A percentile compares a stretch with the other conserved stretches of the same genome.
These are phyloP conservation scores for Opisthograptis luteolata DNA, from an alignment of 2,888 invertebrate species.

Conservation along the genomic window DNA sequence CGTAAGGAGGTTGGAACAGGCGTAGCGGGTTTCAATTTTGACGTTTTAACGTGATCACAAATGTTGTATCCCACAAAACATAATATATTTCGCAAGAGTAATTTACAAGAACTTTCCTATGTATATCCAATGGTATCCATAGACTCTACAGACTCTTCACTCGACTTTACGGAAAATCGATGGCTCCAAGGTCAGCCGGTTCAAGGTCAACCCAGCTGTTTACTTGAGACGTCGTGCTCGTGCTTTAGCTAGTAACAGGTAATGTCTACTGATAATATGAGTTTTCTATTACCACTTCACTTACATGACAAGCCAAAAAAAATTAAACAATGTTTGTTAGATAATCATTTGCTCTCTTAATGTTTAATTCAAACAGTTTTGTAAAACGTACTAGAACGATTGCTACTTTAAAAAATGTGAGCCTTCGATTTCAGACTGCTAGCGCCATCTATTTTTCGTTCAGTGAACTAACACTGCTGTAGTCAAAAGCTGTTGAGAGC, in stretches of 20 bases:
- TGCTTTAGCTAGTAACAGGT: constrained; percentile 4
- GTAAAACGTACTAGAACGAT: no score
- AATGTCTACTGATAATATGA: constrained; percentile 6
- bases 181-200: constrained; percentile 26
- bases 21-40: no score
- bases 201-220: constrained; percentile 34
- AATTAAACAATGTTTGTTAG: no score
- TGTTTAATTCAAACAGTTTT: no score
- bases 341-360: no score
- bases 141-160: background rate
- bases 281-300: constrained; percentile 1
- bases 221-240: constrained; percentile 18
- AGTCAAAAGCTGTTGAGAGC: background rate
- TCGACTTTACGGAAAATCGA: constrained; percentile 28
- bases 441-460: constrained; percentile 32
- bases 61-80: no score
- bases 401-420: no score
- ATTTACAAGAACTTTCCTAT: no score
- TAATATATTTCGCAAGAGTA: no score
- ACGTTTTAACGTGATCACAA: no score
- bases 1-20: no score
- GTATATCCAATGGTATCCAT: no score
- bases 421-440: background rate
- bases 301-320: background rate
- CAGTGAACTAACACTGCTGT: constrained; percentile 1